Evolutionary conservation across 37 sponge, comb jelly and placozoan species (phyloP).

Genomic region (Amphimedon queenslandica): DNA sequence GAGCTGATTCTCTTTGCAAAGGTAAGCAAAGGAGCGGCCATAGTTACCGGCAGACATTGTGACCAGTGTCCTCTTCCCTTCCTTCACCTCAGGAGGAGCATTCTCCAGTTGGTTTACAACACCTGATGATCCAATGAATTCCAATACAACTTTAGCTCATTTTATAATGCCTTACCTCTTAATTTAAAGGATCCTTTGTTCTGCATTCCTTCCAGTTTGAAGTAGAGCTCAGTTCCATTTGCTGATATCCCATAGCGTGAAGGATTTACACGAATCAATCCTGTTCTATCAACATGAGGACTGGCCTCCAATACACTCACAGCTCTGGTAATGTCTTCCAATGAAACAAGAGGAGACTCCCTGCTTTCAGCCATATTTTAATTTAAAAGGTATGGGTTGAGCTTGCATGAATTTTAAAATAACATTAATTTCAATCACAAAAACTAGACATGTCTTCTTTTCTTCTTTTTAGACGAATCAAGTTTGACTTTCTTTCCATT

Average conservation of each 20-base stretch:
- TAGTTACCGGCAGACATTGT: constrained; percentile 74
- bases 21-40: constrained; percentile 52
- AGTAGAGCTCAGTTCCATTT: constrained; percentile 15
- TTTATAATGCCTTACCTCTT: too few relatives aligned
- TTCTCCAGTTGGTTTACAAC: constrained; percentile 20
- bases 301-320: constrained; percentile 6
- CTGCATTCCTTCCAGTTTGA: constrained; percentile 56
- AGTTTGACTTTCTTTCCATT: too few relatives aligned
- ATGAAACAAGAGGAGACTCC: constrained; percentile 10
- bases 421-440: too few relatives aligned
- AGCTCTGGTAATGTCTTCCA: constrained; percentile 23
- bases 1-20: constrained; percentile 19
- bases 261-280: constrained; percentile 14
- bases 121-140: too few relatives aligned
- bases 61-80: constrained; percentile 26
- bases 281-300: constrained; percentile 31
- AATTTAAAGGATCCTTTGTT: constrained; percentile 52
- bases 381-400: neutral
- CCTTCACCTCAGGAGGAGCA: constrained; percentile 5
- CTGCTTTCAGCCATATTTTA: neutral
- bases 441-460: too few relatives aligned
- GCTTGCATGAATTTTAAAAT: neutral
- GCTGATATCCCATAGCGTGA: constrained; percentile 25
- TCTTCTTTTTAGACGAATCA: too few relatives aligned
- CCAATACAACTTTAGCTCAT: too few relatives aligned